Evolutionary conservation across 2,888 invertebrate species (phyloP), one percentile per base, ranked within the genome.

Genomic region (Rhyacophila evoluta): DNA sequence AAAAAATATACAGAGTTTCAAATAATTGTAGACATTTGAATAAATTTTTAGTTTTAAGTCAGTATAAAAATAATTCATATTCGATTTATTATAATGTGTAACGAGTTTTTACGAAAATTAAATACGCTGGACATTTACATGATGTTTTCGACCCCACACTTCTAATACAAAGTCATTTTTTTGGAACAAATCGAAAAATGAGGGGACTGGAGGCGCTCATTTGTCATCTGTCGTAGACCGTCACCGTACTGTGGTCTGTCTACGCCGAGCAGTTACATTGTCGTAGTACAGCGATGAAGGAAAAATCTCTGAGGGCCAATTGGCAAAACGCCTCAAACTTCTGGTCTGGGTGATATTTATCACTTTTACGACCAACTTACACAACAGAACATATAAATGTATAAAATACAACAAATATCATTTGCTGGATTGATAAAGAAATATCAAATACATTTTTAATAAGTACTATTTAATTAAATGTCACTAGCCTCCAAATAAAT

Each of bases 281-380:
- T 55, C 55, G 55, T n/a, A n/a, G n/a, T 25, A 55, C 55, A 1
- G 19, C 55, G 55, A 19, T 19, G 55, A 25, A 55, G 15, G 55
- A 55, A 55, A 55, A 55, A 55, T 55, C 55, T 55, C 55, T 19
- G 55, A 55, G 55, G 55, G 55, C 55, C 55, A 55, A 55, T 55
- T 55, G 55, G 55, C 55, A 55, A 55, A 55, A 55, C 19, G 55
- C 55, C 55, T 55, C 55, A 55, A 55, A 55, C 55, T 55, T 55
- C 55, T 55, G 55, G 55, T 55, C 55, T 55, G 55, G 55, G 55
- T 55, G 19, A 55, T 55, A 55, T 55, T 25, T 55, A 55, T 55
- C 55, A 55, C 55, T 55, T 55, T 55, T 55, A 55, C 55, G 55
- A 55, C 55, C 55, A 19, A 19, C 15, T 19, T 55, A 55, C 55